Base-by-base conservation (phyloP, 2,888 invertebrate species). In the Periphyllus acericola region DNA sequence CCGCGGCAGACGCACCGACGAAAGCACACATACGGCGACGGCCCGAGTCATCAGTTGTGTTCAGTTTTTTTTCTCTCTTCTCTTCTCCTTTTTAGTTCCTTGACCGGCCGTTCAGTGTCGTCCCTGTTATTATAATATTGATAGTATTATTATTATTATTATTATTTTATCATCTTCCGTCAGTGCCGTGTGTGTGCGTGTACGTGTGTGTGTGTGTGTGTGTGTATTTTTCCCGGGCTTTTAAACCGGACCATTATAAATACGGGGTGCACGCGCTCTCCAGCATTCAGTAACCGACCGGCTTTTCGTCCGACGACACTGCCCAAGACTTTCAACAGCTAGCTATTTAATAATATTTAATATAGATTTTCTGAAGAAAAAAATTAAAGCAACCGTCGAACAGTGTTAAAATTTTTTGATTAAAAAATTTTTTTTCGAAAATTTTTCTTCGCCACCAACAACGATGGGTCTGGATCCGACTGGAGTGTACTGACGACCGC, bases 181-280 rank as follows among this genome's bases (percentile, higher is more conserved):
- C 83, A 66, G 32, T 60, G 19, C 60, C 21, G 55, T 29, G 52
- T 32, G 82, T 52, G 25, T 14, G 25, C 36, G 25, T 19, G 55
- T 19, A 17, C 29, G 68, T 68, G 68, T 68, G 40, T 52, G 85
- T 68, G 66, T 32, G 84, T 14, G 74, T 76, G 76, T 46, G 84
- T 34, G 46, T 40, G 60, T 60, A 52, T 60, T 55, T 87, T 87
- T 87, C 80, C 87, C 87, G 80, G 87, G 87, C 80, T 81, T 87
- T 87, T 87, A 68, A 71, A 86, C 80, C 86, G 78, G 80, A 25
- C 80, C 80, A 74, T 87, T 87, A 87, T 87, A 87, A 87, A 87
- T 87, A 87, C 87, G 87, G 87, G 87, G 72, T 81, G 87, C 87
- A 87, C 80, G 87, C 87, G 87, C 60, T 74, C 87, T 5, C 81